These are phyloP conservation scores for Camponotus fellah DNA, from an alignment of 2,888 invertebrate genomes.

Conservation along the genomic window DNA sequence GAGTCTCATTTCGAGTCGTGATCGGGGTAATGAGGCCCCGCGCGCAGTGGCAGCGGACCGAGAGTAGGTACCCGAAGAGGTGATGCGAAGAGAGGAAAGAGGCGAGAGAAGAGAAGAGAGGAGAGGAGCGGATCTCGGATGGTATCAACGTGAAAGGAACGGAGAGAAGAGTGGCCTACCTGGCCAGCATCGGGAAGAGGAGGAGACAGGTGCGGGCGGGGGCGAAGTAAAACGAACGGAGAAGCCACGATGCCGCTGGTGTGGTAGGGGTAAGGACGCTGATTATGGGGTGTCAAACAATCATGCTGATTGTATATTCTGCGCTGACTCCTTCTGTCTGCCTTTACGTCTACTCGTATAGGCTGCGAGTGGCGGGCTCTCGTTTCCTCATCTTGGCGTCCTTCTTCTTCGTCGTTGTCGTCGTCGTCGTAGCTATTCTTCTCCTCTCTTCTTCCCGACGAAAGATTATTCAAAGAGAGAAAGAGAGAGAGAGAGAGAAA, in stretches of 20 bases:
- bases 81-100: constrained; percentile 56
- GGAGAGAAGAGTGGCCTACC: constrained; percentile 57
- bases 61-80: constrained; percentile 66
- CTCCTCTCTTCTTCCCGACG: constrained; percentile 14
- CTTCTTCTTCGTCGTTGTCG: constrained; percentile 34
- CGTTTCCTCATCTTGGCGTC: constrained; percentile 61
- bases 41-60: constrained; percentile 73
- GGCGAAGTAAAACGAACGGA: constrained; percentile 63
- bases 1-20: constrained; percentile 84
- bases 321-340: constrained; percentile 77
- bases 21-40: constrained; percentile 85
- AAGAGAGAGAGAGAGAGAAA: constrained; percentile 28
- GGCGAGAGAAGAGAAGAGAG: constrained; percentile 56
- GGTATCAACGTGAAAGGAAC: constrained; percentile 59
- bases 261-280: constrained; percentile 82
- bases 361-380: constrained; percentile 61
- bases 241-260: constrained; percentile 57
- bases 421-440: constrained; percentile 15
- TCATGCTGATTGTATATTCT: constrained; percentile 86
- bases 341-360: constrained; percentile 72
- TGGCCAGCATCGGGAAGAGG: constrained; percentile 42
- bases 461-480: constrained; percentile 1
- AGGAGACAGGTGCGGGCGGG: constrained; percentile 62
- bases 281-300: constrained; percentile 86
- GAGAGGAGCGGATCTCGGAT: constrained; percentile 48